These are phyloP conservation scores for Cantharis lateralis DNA, from an alignment of 2,888 invertebrate species.

Conservation along the genomic window DNA sequence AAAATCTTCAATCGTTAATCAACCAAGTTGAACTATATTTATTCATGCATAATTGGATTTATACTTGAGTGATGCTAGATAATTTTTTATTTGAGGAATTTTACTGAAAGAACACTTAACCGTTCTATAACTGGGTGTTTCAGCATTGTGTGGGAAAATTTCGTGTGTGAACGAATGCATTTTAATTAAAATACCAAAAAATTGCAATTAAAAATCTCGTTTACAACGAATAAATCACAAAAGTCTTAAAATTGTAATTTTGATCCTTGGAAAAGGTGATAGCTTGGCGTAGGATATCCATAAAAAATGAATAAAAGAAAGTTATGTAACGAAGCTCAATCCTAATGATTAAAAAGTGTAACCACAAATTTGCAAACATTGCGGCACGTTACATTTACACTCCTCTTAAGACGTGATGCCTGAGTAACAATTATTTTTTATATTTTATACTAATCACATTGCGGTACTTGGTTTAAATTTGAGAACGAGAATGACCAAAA, in stretches of 20 bases:
- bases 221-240: neutral
- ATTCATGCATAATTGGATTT: slow-evolving; percentile 9
- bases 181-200: neutral
- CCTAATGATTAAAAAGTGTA: neutral
- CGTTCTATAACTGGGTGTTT: neutral
- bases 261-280: neutral
- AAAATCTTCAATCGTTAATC: neutral
- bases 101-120: neutral
- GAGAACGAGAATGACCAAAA: slow-evolving; percentile 2
- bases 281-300: neutral
- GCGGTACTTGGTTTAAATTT: slow-evolving; percentile 25
- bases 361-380: slow-evolving; percentile 2
- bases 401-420: slow-evolving; percentile 21
- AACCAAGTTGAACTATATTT: slow-evolving; percentile 6
- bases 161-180: neutral
- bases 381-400: slow-evolving; percentile 23
- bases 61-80: neutral
- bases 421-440: slow-evolving; percentile 16
- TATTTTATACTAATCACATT: slow-evolving; percentile 16
- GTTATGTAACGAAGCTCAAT: neutral
- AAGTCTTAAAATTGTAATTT: neutral
- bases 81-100: neutral
- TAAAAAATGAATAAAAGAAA: neutral
- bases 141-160: neutral
- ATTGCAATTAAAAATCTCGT: neutral